These are phyloP conservation scores for Cynocephalus volans DNA, from an alignment of 2,113 vertebrate genomes.

Conservation along the genomic window DNA sequence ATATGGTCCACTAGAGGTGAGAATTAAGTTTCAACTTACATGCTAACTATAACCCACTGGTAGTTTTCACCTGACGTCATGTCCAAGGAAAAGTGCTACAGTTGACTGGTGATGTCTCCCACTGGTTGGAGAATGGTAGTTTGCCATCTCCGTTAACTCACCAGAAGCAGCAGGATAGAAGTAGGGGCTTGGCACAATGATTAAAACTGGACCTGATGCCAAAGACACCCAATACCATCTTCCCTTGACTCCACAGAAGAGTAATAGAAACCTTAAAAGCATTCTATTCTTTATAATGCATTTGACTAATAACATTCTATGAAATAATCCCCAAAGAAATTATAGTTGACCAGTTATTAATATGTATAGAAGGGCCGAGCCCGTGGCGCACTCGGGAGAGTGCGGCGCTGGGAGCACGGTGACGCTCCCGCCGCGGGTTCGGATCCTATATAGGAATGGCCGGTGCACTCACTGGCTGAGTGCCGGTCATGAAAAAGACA, in stretches of 20 bases:
- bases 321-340: conserved; percentile 38
- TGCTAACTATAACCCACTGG: not conserved
- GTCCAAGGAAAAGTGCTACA: not conserved
- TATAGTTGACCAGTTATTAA: not conserved
- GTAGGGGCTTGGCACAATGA: not conserved
- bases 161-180: not conserved
- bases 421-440: no score
- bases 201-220: not conserved
- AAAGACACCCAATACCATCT: not conserved
- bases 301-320: not conserved
- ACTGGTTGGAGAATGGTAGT: no score
- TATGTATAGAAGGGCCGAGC: not conserved
- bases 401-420: no score
- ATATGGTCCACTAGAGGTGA: not conserved
- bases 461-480: no score
- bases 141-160: not conserved
- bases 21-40: not conserved
- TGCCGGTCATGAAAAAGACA: no score
- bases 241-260: not conserved
- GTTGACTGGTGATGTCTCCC: not conserved
- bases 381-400: no score
- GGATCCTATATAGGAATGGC: no score
- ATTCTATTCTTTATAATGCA: not conserved
- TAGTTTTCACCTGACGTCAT: no score
- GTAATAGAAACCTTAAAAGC: not conserved